A percentile compares a stretch with the other conserved stretches of the same genome.
Conservation (phyloP, 2,797 vertebrate genomes). For the Poecilia picta region DNA sequence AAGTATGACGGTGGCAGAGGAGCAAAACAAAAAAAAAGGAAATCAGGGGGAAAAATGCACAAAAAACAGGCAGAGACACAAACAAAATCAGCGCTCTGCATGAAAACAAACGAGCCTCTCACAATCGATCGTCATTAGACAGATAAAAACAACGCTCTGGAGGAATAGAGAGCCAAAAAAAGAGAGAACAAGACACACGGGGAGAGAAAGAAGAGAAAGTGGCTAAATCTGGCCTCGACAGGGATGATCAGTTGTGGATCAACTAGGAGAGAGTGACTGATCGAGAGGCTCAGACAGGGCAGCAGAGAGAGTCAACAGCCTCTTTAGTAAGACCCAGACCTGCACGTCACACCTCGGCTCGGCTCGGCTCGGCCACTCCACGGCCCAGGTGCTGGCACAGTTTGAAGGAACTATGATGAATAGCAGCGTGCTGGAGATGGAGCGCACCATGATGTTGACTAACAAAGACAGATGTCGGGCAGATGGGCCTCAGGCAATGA, state of each 20-base stretch:
- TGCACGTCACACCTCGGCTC: conserved; percentile 60
- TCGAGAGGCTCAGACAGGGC: conserved; percentile 49
- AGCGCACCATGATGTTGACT: conserved; percentile 68
- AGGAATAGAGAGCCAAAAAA: conserved; percentile 30
- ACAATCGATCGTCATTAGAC: conserved; percentile 28
- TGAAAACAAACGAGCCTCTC: conserved; percentile 24
- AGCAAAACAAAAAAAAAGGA: background rate
- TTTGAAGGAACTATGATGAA: conserved; percentile 69
- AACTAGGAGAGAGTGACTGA: conserved; percentile 50
- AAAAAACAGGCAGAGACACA: conserved; percentile 16
- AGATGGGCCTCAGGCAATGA: conserved; percentile 69
- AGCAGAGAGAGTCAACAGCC: conserved; percentile 53
- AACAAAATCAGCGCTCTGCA: conserved; percentile 13
- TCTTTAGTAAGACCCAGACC: conserved; percentile 62
- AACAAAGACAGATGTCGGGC: conserved; percentile 77
- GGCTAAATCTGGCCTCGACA: conserved; percentile 41
- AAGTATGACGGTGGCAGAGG: conserved; percentile 6
- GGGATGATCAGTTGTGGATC: conserved; percentile 51
- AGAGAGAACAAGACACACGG: background rate
- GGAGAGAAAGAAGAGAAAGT: conserved; percentile 34
- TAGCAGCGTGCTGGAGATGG: conserved; percentile 55
- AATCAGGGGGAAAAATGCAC: conserved; percentile 3
- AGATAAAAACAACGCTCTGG: conserved; percentile 27
- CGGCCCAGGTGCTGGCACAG: conserved; percentile 63
- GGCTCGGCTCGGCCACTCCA: conserved; percentile 52